Evolutionary conservation across 1,140 invertebrate species (phyloP).

Genomic region (Aleiodes sp.): DNA sequence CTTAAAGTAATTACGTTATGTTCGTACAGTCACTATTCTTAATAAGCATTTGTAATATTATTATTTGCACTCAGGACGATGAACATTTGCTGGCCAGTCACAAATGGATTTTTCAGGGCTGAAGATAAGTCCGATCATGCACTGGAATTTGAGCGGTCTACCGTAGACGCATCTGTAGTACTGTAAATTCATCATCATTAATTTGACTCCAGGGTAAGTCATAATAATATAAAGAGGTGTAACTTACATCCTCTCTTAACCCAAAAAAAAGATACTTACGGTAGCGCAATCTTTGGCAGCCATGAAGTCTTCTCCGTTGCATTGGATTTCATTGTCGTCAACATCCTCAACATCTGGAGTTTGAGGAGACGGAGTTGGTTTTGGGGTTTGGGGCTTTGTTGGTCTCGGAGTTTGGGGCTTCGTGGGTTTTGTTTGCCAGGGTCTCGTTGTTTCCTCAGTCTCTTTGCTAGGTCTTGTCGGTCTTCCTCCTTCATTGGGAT

Average conservation of each 20-base stretch:
- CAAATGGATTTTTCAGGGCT: slow-evolving; percentile 75
- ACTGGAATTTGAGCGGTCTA: slow-evolving; percentile 75
- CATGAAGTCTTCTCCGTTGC: slow-evolving; percentile 71
- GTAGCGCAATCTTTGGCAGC: slow-evolving; percentile 73
- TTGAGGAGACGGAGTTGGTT: slow-evolving; percentile 24
- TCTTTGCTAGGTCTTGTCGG: slow-evolving; percentile 42
- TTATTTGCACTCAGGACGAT: slow-evolving; percentile 69
- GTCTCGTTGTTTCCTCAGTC: slow-evolving; percentile 45
- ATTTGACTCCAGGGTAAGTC: no score
- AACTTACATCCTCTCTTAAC: background rate
- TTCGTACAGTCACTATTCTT: no score
- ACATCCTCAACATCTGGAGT: slow-evolving; percentile 53
- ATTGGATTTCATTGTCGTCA: slow-evolving; percentile 66
- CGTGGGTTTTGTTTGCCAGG: slow-evolving; percentile 31
- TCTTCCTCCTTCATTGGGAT: slow-evolving; percentile 53
- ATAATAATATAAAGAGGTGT: slow-evolving; percentile 43
- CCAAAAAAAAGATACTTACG: slow-evolving; percentile 57
- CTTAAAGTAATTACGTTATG: background rate
- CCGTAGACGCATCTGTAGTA: slow-evolving; percentile 84
- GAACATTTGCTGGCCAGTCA: slow-evolving; percentile 80
- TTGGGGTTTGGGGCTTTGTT: slow-evolving; percentile 30
- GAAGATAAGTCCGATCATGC: slow-evolving; percentile 78
- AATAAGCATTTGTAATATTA: background rate
- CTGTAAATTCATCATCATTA: no score
- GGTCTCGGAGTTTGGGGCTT: slow-evolving; percentile 24